Percentiles rank a stretch among this genome's conserved stretches.
Evolutionary conservation across 2,797 vertebrate genomes (phyloP).

Genomic region (Capromys pilorides): DNA sequence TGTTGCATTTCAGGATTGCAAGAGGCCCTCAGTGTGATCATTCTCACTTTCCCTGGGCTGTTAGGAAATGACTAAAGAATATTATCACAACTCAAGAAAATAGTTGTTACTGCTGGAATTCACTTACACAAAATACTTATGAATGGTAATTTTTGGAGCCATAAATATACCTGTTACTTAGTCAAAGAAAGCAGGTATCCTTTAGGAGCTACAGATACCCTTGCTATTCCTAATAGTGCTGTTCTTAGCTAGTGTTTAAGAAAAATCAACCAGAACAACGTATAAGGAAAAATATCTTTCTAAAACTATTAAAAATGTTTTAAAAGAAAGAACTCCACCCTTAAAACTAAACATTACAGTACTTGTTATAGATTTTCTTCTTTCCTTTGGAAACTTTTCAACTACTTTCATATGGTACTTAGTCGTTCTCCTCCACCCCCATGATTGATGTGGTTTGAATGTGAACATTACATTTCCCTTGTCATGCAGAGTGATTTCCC

Average conservation of each 20-base stretch:
- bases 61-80: neutral
- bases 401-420: conserved; percentile 68
- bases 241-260: conserved; percentile 12
- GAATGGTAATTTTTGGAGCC: neutral
- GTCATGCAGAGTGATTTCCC: conserved; percentile 65
- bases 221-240: neutral
- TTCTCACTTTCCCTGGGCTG: neutral
- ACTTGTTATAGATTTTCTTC: conserved; percentile 34
- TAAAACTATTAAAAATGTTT: conserved; percentile 64
- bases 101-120: neutral
- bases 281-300: conserved; percentile 58
- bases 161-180: conserved; percentile 20
- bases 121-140: conserved; percentile 25
- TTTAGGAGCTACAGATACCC: neutral
- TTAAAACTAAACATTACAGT: conserved; percentile 58
- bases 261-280: neutral
- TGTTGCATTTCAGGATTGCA: neutral
- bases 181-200: neutral
- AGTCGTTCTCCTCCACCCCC: conserved; percentile 39
- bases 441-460: conserved; percentile 74
- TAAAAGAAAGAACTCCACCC: conserved; percentile 63
- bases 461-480: conserved; percentile 55
- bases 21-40: neutral
- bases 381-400: conserved; percentile 64
- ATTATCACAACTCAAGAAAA: neutral